phyloP scores from a whole-genome alignment of 2,797 vertebrate genomes.

The Sphaeramia orbicularis region DNA sequence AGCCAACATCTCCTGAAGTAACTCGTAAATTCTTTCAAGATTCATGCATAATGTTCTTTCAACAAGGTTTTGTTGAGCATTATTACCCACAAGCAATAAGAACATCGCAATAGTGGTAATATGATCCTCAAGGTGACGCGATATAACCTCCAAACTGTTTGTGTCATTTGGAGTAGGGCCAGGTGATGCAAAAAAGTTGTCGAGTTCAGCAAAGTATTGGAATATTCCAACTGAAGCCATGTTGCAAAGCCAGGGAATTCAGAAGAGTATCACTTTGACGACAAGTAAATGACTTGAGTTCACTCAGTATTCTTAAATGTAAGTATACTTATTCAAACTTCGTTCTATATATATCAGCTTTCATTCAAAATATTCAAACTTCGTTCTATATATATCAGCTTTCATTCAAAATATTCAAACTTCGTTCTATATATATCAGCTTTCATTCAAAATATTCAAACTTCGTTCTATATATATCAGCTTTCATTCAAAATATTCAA shows the following conservation, averaged over 20 bases:
- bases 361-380: too few relatives aligned
- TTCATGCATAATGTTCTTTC: too few relatives aligned
- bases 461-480: too few relatives aligned
- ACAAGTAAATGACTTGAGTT: background rate
- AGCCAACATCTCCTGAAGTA: constrained; percentile 3
- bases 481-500: too few relatives aligned
- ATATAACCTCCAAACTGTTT: constrained; percentile 3
- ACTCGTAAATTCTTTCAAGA: constrained; percentile 14
- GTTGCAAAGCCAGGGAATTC: background rate
- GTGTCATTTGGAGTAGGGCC: background rate
- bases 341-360: too few relatives aligned
- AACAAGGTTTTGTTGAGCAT: constrained; percentile 1
- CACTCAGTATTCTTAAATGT: too few relatives aligned
- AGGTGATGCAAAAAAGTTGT: too few relatives aligned
- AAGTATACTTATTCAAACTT: background rate
- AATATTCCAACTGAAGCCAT: constrained; percentile 6
- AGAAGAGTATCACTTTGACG: background rate
- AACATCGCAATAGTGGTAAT: constrained; percentile 4
- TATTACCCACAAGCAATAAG: constrained; percentile 16
- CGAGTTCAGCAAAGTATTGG: too few relatives aligned
- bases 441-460: too few relatives aligned
- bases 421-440: too few relatives aligned
- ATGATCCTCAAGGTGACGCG: constrained; percentile 7
- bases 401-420: too few relatives aligned
- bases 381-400: too few relatives aligned